Evolutionary conservation across 1,140 invertebrate species (phyloP).

Genomic region (Leptonema lineaticorne): DNA sequence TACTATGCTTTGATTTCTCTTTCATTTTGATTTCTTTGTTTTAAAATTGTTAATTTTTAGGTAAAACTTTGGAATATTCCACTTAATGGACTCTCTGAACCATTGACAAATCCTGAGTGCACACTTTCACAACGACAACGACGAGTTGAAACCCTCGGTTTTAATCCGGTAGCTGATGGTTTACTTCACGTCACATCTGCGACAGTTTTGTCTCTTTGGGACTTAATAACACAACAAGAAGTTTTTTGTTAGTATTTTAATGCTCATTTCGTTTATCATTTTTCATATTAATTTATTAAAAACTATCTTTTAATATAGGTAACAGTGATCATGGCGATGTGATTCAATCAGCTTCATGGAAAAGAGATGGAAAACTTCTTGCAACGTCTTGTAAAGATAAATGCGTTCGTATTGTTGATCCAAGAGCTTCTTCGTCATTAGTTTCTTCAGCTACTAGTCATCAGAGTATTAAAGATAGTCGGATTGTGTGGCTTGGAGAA

Average conservation of each 20-base stretch:
- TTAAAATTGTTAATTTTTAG: conserved; percentile 47
- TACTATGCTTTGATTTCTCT: conserved; percentile 1
- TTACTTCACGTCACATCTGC: conserved; percentile 79
- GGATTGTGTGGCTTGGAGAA: conserved; percentile 86
- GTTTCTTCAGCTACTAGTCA: conserved; percentile 72
- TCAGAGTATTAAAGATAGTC: conserved; percentile 86
- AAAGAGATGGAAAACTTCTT: conserved; percentile 74
- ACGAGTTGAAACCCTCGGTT: conserved; percentile 81
- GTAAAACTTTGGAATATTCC: conserved; percentile 87
- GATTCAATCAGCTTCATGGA: conserved; percentile 83
- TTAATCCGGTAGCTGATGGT: conserved; percentile 85
- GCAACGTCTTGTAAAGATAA: conserved; percentile 81
- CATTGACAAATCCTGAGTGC: conserved; percentile 77
- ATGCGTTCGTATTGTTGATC: conserved; percentile 78
- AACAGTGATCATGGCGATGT: conserved; percentile 79
- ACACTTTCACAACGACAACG: conserved; percentile 78
- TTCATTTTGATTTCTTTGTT: conserved; percentile 1
- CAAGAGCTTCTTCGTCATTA: conserved; percentile 62
- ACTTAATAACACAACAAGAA: conserved; percentile 80
- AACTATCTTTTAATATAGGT: too few relatives aligned
- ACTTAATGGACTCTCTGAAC: conserved; percentile 73
- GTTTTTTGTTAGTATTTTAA: conserved; percentile 61
- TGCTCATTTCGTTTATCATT: not conserved
- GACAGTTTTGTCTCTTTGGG: conserved; percentile 82
- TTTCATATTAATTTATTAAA: conserved; percentile 8